Conservation (phyloP, 2,888 invertebrate species). For the Tipula helvola region DNA sequence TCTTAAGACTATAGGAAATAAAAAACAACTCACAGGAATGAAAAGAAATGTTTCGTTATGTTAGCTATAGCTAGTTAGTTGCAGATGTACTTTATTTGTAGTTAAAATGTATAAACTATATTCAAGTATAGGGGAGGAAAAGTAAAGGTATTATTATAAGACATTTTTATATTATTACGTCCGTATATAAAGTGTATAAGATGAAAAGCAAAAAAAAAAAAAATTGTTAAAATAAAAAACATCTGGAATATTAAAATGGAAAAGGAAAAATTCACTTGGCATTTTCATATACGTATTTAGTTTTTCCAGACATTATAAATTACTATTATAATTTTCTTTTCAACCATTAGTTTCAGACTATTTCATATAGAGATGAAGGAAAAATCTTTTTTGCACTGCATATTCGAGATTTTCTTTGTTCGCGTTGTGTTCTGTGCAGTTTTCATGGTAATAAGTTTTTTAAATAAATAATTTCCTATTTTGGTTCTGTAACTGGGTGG, state of each 20-base stretch:
- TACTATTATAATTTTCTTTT: not conserved
- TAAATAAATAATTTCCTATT: not conserved
- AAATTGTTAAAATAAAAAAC: not conserved
- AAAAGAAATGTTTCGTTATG: not conserved
- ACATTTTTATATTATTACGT: not conserved
- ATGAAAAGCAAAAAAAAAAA: not conserved
- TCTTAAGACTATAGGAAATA: not conserved
- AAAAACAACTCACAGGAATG: not conserved
- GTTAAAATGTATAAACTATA: not conserved
- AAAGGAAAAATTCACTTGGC: not conserved
- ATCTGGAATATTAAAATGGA: not conserved
- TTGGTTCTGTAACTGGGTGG: not conserved
- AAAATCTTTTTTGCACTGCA: not conserved
- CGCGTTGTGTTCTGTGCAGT: not conserved
- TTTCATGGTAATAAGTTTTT: not conserved
- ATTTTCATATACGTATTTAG: not conserved
- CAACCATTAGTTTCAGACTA: not conserved
- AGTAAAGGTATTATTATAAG: not conserved
- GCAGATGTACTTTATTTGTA: not conserved
- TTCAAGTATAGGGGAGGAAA: not conserved
- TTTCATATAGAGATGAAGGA: not conserved
- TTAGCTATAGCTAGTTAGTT: not conserved
- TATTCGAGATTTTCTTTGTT: not conserved
- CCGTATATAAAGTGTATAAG: not conserved
- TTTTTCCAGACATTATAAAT: conserved; percentile 4